Base-by-base conservation (phyloP, 2,113 vertebrate genomes). In the Periophthalmus modestus region DNA sequence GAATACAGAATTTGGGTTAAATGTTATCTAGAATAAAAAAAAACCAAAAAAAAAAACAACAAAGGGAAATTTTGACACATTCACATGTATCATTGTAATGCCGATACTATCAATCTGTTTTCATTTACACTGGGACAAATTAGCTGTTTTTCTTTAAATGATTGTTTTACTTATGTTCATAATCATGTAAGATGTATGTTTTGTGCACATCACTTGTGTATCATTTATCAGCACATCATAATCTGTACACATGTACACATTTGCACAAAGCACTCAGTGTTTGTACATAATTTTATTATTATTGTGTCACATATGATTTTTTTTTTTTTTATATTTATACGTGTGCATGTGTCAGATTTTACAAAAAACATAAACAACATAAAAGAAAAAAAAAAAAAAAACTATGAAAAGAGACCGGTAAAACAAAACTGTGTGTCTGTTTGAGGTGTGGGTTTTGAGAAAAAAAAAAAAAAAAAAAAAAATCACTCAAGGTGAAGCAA, bases 221-320 rank as follows among this genome's bases (percentile, higher is more conserved):
- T 89, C 89, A 78, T 85, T 90, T 93, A 93, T 91, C 87, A 89
- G 88, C 90, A 92, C 88, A 78, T 90, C 87, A 80, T 93, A 92
- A 93, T 93, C 86, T 93, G 89, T 93, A 94, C 89, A 93, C 92
- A 92, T 93, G 89, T 93, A 94, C 89, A 93, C 92, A 92, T 92
- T 92, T 94, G 92, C 93, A 93, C 92, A 93, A 89, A 91, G 85
- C 85, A 91, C 90, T 91, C 92, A 82, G 84, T 93, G 90, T 94
- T 90, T 93, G 91, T 94, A 93, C 91, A 93, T 94, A 92, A 88
- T 80, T 92, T 92, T 82, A 88, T 80, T 92, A 92, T 84, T 78
- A 86, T 83, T 85, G 75, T 87, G 82, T 90, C 86, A 89, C 82
- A 74, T 54, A 54, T 91, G 85, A 86, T 79, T 81, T 88, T 83